Percentiles rank a stretch among this genome's conserved stretches.
These are phyloP conservation scores for Leptopilina syphax DNA, from an alignment of 2,888 invertebrate genomes.

Conservation along the genomic window DNA sequence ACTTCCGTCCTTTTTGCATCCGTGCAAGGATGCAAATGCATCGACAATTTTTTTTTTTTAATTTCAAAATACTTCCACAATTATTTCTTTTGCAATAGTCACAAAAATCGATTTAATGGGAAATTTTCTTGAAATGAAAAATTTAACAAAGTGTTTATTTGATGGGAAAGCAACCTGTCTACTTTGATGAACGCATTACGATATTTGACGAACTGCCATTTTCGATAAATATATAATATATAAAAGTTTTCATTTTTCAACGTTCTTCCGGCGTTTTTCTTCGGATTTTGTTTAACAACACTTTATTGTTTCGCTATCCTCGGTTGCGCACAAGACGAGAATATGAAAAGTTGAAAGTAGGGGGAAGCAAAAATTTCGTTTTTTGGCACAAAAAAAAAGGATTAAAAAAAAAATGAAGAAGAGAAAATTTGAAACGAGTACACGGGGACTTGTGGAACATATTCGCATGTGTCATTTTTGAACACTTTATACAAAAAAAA, in stretches of 20 bases:
- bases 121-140: background rate
- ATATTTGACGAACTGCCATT: slow-evolving; percentile 69
- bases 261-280: slow-evolving; percentile 71
- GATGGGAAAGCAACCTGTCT: slow-evolving; percentile 65
- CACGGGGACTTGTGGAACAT: slow-evolving; percentile 41
- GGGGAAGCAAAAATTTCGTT: slow-evolving; percentile 66
- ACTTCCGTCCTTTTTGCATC: slow-evolving; percentile 33
- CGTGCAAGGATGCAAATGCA: background rate
- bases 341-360: slow-evolving; percentile 56
- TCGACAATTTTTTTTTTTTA: background rate
- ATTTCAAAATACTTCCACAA: slow-evolving; percentile 46
- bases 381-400: slow-evolving; percentile 72
- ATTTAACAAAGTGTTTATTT: background rate
- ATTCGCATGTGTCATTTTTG: slow-evolving; percentile 40
- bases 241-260: slow-evolving; percentile 58
- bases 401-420: slow-evolving; percentile 49
- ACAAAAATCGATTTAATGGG: background rate
- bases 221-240: slow-evolving; percentile 54
- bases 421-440: slow-evolving; percentile 39
- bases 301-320: slow-evolving; percentile 64
- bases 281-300: slow-evolving; percentile 50
- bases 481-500: slow-evolving; percentile 36
- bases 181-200: slow-evolving; percentile 72
- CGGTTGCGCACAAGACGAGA: slow-evolving; percentile 74
- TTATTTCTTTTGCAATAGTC: slow-evolving; percentile 62